phyloP scores from a whole-genome alignment of 2,797 vertebrate genomes.

The Euphonia xanthogaster region DNA sequence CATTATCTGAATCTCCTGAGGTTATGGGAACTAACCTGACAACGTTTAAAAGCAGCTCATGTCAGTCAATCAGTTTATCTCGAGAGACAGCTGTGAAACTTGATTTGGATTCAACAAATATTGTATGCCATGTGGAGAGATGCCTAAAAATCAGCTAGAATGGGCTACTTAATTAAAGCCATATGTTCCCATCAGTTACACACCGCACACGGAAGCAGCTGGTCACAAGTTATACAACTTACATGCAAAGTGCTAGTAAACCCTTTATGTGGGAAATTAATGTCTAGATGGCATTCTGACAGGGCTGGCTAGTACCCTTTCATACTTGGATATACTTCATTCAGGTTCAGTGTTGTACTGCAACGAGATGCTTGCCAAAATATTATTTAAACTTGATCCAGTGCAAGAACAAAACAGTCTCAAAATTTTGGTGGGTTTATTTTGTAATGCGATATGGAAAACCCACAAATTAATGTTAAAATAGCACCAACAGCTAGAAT shows the following conservation, averaged over 20 bases:
- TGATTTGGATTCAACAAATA: slow-evolving; percentile 74
- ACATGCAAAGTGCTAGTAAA: slow-evolving; percentile 55
- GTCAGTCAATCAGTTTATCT: slow-evolving; percentile 73
- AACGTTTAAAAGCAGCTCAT: slow-evolving; percentile 61
- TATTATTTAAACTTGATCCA: not conserved
- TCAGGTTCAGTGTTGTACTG: not conserved
- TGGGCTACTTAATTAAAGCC: slow-evolving; percentile 77
- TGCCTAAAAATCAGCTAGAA: slow-evolving; percentile 75
- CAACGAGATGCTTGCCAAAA: not conserved
- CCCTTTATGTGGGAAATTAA: slow-evolving; percentile 32
- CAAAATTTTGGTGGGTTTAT: not conserved
- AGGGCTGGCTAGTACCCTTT: not conserved
- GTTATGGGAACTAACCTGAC: slow-evolving; percentile 61
- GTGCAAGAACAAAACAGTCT: not conserved
- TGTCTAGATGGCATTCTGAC: slow-evolving; percentile 25
- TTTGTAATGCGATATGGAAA: not conserved
- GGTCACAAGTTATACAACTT: slow-evolving; percentile 67
- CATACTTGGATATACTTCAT: not conserved
- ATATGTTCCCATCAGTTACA: slow-evolving; percentile 71
- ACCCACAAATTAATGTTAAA: not conserved
- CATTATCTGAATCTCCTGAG: slow-evolving; percentile 11
- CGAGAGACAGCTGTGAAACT: slow-evolving; percentile 73
- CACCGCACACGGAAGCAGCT: slow-evolving; percentile 61
- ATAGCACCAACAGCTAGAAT: not conserved
- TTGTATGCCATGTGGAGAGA: slow-evolving; percentile 73